Evolutionary conservation across 2,797 vertebrate genomes (phyloP).

Genomic region (Ctenosaura bakeri): DNA sequence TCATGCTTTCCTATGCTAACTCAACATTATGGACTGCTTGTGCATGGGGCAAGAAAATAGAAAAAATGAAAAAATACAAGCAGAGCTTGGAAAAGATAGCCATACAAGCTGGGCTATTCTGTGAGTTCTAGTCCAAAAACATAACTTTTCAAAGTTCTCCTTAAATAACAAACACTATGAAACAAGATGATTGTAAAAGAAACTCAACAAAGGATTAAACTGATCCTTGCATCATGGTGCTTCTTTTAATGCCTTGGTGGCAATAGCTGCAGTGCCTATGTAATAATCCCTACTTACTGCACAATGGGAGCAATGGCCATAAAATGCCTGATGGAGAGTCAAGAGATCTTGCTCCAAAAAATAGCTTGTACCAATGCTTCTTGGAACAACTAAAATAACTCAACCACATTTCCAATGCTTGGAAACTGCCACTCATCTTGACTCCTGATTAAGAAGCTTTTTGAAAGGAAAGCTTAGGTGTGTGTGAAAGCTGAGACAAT

Average conservation of each 20-base stretch:
- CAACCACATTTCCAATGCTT: conserved; percentile 71
- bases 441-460: conserved; percentile 26
- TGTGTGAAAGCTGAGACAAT: conserved; percentile 71
- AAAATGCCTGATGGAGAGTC: background rate
- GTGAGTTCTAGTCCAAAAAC: too few species aligned
- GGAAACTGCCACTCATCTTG: conserved; percentile 67
- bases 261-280: background rate
- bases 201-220: background rate
- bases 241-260: background rate
- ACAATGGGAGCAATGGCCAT: background rate
- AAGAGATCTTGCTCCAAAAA: background rate
- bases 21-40: too few species aligned
- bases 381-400: conserved; percentile 64
- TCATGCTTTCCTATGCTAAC: background rate
- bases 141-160: too few species aligned
- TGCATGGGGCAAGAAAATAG: background rate
- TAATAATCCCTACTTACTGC: background rate
- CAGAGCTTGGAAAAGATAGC: too few species aligned
- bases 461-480: conserved; percentile 72
- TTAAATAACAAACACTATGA: background rate
- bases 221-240: background rate
- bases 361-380: background rate
- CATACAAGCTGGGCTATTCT: too few species aligned
- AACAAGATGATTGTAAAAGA: background rate
- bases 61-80: background rate